Conservation (phyloP, 37 sponge, comb jelly and placozoan genomes). For the Halisarca cf. caerulea region DNA sequence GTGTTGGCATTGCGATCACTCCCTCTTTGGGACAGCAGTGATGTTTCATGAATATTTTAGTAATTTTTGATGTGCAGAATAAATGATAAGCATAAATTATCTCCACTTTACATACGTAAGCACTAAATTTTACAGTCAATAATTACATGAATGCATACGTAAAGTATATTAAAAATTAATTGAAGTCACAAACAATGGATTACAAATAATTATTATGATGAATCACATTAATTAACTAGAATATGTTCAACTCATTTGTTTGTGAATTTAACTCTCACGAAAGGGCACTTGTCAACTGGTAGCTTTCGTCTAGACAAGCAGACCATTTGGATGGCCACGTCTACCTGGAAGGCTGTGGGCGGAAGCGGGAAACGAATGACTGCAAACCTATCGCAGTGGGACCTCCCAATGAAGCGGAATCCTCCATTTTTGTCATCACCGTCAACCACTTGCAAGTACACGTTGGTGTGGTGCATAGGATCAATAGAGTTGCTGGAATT, state of each 20-base stretch:
- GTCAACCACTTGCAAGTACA: slow-evolving; percentile 26
- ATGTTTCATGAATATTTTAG: too few species aligned
- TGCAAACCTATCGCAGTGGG: slow-evolving; percentile 22
- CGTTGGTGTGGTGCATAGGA: slow-evolving; percentile 63
- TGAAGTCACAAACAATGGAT: too few species aligned
- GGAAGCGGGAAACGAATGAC: background rate
- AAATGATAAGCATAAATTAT: too few species aligned
- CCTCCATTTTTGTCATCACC: background rate
- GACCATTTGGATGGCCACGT: slow-evolving; percentile 53
- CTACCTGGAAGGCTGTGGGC: background rate
- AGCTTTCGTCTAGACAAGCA: slow-evolving; percentile 19
- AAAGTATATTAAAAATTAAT: too few species aligned
- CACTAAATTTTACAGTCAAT: too few species aligned
- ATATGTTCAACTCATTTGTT: background rate
- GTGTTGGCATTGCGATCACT: too few species aligned
- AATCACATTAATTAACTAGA: background rate
- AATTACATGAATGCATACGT: too few species aligned
- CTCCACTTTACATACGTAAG: too few species aligned
- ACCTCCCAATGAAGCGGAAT: background rate
- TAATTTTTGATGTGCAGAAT: too few species aligned
- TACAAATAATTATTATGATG: background rate
- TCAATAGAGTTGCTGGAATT: slow-evolving; percentile 24
- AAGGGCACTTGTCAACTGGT: slow-evolving; percentile 13
- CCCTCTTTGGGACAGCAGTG: too few species aligned
- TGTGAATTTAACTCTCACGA: background rate